Conservation (phyloP, 2,113 vertebrate species). For the Taxidea taxus region DNA sequence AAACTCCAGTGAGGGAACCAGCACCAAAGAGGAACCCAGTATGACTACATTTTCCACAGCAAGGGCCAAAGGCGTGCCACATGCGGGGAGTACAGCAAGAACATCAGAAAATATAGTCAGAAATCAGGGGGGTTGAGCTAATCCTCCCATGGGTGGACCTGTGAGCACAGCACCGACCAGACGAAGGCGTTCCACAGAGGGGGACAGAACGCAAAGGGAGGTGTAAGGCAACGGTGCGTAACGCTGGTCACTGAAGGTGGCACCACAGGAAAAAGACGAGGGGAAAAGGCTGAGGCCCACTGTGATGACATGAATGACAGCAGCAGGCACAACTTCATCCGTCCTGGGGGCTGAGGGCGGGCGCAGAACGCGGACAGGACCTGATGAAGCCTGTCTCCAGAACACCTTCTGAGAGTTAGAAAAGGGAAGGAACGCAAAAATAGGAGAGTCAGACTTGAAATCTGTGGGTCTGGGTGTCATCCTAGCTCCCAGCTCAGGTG, state of each 20-base stretch:
- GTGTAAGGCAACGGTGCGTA: rapidly evolving
- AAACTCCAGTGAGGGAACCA: not conserved
- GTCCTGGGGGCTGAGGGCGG: not conserved
- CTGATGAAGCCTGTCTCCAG: not conserved
- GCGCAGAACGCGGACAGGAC: rapidly evolving
- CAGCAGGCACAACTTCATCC: too few species aligned
- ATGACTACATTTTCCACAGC: not conserved
- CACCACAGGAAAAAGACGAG: not conserved
- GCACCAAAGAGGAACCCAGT: not conserved
- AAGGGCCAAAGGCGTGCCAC: not conserved
- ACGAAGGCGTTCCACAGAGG: not conserved
- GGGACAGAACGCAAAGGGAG: not conserved
- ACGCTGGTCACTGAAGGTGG: rapidly evolving
- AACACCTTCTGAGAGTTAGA: not conserved
- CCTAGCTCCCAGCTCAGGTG: not conserved
- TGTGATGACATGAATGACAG: not conserved
- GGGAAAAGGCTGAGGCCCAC: not conserved
- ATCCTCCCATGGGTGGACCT: not conserved
- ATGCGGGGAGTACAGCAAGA: not conserved
- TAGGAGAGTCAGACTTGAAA: not conserved
- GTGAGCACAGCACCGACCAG: not conserved
- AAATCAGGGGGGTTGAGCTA: not conserved
- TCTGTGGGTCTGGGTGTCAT: not conserved
- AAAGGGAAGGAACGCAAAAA: not conserved
- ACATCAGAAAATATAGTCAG: not conserved